These are phyloP conservation scores for Varroa destructor DNA, from an alignment of 1,140 invertebrate species.

Conservation along the genomic window DNA sequence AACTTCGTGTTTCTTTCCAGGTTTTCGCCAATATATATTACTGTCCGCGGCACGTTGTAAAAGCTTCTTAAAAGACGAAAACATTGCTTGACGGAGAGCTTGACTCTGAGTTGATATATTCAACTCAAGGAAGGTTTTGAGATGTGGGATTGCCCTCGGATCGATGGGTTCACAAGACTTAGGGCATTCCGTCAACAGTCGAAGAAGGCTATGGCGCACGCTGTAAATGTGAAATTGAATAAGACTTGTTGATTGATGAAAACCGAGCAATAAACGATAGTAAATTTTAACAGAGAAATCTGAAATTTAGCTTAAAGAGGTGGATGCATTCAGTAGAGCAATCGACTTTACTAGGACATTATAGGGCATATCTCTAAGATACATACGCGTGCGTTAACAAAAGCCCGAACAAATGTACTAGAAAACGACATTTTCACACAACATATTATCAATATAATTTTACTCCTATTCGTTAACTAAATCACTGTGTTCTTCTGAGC, in stretches of 20 bases:
- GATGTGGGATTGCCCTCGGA: not conserved
- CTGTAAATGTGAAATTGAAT: not conserved
- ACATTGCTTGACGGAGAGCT: conserved; percentile 1
- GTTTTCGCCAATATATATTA: not conserved
- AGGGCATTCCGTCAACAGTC: not conserved
- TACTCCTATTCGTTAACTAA: no score
- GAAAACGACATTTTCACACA: no score
- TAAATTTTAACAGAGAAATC: no score
- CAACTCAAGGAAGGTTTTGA: conserved; percentile 17
- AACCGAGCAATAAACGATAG: no score
- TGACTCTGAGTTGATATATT: conserved; percentile 22
- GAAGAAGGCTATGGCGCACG: conserved; percentile 1
- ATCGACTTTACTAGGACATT: no score
- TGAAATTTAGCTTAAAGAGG: no score
- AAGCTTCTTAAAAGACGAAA: conserved; percentile 15
- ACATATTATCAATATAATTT: no score
- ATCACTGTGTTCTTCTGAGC: no score
- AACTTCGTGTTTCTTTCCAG: not conserved
- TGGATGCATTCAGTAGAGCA: no score
- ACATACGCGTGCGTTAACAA: no score
- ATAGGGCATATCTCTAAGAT: no score
- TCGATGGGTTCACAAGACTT: conserved; percentile 19
- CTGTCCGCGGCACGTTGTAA: not conserved
- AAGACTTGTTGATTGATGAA: not conserved
- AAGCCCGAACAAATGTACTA: no score